These are phyloP conservation scores for Scaptomyza parva DNA, from an alignment of 2,888 invertebrate species.

Conservation along the genomic window DNA sequence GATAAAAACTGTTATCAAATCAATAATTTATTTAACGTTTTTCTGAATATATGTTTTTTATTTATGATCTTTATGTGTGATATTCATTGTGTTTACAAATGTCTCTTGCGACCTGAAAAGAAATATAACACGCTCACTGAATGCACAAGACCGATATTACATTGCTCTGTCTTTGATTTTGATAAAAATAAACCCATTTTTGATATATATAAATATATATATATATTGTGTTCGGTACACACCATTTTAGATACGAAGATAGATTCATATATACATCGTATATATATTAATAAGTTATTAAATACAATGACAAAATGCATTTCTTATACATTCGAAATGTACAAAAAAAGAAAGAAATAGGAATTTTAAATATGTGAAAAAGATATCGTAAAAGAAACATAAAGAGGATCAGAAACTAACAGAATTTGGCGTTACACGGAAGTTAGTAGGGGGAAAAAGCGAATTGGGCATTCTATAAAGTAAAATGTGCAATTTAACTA, in stretches of 20 bases:
- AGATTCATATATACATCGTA: conserved; percentile 41
- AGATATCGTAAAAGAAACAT: conserved; percentile 14
- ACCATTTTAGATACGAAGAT: conserved; percentile 7
- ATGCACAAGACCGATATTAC: conserved; percentile 48
- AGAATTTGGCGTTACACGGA: conserved; percentile 3
- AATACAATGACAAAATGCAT: conserved; percentile 67
- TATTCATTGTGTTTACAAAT: conserved; percentile 69
- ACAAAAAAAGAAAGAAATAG: conserved; percentile 35
- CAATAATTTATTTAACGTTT: neutral
- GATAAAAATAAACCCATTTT: conserved; percentile 29
- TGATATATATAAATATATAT: conserved; percentile 32
- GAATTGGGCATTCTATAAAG: conserved; percentile 8
- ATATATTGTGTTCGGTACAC: conserved; percentile 29
- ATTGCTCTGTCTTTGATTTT: conserved; percentile 49
- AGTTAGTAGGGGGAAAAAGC: conserved; percentile 16
- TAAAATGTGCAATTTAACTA: conserved; percentile 45
- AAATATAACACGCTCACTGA: conserved; percentile 49
- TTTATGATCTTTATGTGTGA: conserved; percentile 33
- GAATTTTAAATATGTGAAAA: conserved; percentile 32
- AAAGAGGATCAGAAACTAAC: conserved; percentile 14
- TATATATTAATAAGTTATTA: conserved; percentile 54
- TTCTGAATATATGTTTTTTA: conserved; percentile 21
- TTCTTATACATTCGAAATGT: conserved; percentile 72
- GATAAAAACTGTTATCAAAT: neutral
- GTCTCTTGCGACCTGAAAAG: conserved; percentile 51